Base-by-base conservation (phyloP, 2,113 vertebrate genomes). In the Gambusia holbrooki region DNA sequence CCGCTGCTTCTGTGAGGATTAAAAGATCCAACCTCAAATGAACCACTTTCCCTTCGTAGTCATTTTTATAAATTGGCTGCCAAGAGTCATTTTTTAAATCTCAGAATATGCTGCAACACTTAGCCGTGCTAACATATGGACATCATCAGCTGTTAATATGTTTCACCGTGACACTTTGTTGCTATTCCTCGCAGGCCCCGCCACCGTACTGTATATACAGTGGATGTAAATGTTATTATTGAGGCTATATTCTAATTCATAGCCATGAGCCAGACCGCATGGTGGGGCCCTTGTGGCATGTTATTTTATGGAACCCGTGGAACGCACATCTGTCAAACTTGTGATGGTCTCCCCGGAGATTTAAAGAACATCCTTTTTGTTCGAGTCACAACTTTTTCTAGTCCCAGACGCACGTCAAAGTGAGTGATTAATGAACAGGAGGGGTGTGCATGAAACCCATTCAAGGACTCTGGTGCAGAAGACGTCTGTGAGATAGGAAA, bases 191-290 rank as follows among this genome's bases (percentile, higher is more conserved):
- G 87, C 93, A 94, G 93, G 89, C 93, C 84, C 73, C 89, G 89
- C 90, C 93, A 95, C 91, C 91, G 92, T 90, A 90, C 87, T 82
- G 82, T 95, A 95, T 95, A 96, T 88, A 93, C 84, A 94, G 79
- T 83, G 35, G 92, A 94, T 89, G 93, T 93, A 95, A 95, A 95
- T 95, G 93, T 96, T 96, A 94, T 92, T 90, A 85, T 93, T 93
- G 92, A 90, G 91, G 78, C 82, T 75, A 94, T 94, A 95, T 93
- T 84, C 88, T 86, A 93, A 95, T 92, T 87, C 92, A 92, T 94
- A 92, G 94, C 88, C 90, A 90, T 88, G 91, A 91, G 83, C 90
- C 87, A 5, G 82, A 74, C 92, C 83, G 92, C 90, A 93, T 87
- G 83, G 84, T 88, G 84, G 92, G 90, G 77, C 80, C 82, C 64